Base-by-base conservation (phyloP, 2,888 invertebrate species). In the Volucella zonaria region DNA sequence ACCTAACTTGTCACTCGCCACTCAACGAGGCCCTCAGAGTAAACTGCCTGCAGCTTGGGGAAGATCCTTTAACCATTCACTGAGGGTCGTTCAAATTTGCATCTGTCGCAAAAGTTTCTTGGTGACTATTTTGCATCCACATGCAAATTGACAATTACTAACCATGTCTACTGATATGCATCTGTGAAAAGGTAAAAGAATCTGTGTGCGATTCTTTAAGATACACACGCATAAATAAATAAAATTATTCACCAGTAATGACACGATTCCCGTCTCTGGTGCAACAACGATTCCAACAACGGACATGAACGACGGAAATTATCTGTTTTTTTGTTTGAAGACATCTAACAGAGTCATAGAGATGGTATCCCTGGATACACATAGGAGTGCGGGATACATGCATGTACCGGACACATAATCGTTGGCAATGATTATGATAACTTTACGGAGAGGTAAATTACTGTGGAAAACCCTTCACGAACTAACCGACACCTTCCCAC, bases 191-290 rank as follows among this genome's bases (percentile, higher is more conserved):
- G 31, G 31, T 31, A 31, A 31, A 31, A 31, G 4, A 31, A 31
- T 31, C 31, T 12, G 47, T 47, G 61, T 78, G 47, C 51, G 54
- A 67, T 47, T 31, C 54, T 54, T 64, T 15, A 23, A 51, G 11
- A 40, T 58, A 64, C 59, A 52, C 70, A 73, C 74, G 82, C 78
- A 82, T 82, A 82, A 82, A 78, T 82, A 74, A 82, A 79, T 82
- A 79, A 78, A 82, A 82, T 79, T 82, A 79, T 73, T 67, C 70
- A 73, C 66, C 66, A 45, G 62, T 82, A 82, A 82, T 82, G 82
- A 82, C 82, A 62, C 67, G 73, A 58, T 62, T 62, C 62, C 56
- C 82, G 73, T 67, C 78, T 77, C 61, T 67, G 49, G 66, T 77
- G 73, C 73, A 66, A 71, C 66, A 71, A 71, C 81, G 45, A 64